Percentiles rank a stretch among this genome's conserved stretches.
phyloP scores from a whole-genome alignment of 2,888 invertebrate species.

The Ochlodes sylvanus region DNA sequence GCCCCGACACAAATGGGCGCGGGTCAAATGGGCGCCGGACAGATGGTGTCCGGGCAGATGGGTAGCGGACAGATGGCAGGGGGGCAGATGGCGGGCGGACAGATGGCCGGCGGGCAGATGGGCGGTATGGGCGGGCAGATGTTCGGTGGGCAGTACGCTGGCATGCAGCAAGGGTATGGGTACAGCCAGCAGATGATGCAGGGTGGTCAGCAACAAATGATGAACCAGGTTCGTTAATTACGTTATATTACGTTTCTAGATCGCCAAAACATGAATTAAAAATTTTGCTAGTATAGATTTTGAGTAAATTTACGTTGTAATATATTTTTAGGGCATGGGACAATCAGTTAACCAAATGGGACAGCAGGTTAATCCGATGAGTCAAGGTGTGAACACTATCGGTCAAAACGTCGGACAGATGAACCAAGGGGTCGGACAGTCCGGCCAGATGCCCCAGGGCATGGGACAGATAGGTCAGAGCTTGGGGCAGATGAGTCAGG shows the following conservation, averaged over 20 bases:
- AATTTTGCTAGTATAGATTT: too few relatives aligned
- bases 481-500: slow-evolving; percentile 79
- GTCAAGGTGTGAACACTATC: slow-evolving; percentile 73
- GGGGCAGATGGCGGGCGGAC: slow-evolving; percentile 67
- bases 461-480: slow-evolving; percentile 78
- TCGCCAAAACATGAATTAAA: too few relatives aligned
- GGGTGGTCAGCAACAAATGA: slow-evolving; percentile 81
- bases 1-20: slow-evolving; percentile 65
- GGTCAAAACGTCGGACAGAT: slow-evolving; percentile 78
- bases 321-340: slow-evolving; percentile 70
- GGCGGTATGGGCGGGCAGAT: slow-evolving; percentile 67
- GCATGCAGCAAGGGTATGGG: slow-evolving; percentile 85
- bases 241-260: too few relatives aligned
- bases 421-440: slow-evolving; percentile 78
- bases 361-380: slow-evolving; percentile 80
- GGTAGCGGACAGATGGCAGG: slow-evolving; percentile 67
- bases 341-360: slow-evolving; percentile 79
- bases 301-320: too few relatives aligned
- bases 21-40: slow-evolving; percentile 67
- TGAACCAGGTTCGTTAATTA: slow-evolving; percentile 76
- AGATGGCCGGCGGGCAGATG: slow-evolving; percentile 76
- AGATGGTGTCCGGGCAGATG: slow-evolving; percentile 72
- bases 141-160: slow-evolving; percentile 86
- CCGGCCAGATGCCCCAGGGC: slow-evolving; percentile 73
- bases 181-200: slow-evolving; percentile 83